phyloP scores from a whole-genome alignment of 1,140 invertebrate genomes.

The Sitobion miscanthi region DNA sequence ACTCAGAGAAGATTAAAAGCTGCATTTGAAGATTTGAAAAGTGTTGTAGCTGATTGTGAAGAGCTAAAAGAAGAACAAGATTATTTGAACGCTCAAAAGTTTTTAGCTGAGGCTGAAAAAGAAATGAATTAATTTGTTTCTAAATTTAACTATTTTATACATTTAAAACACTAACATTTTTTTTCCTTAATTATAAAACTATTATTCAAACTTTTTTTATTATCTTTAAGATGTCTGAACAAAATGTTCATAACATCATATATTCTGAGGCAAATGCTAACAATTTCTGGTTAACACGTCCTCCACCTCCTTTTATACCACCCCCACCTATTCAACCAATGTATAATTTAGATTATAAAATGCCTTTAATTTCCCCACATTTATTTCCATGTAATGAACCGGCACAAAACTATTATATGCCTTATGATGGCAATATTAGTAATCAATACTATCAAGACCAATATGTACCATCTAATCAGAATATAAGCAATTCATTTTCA shows the following conservation, averaged over 20 bases:
- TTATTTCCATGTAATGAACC: not conserved
- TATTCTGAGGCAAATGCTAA: not conserved
- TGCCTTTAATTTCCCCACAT: not conserved
- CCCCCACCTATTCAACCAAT: not conserved
- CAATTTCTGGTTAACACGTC: conserved; percentile 13
- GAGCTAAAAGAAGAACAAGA: conserved; percentile 79
- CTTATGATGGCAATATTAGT: not conserved
- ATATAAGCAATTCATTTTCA: conserved; percentile 56
- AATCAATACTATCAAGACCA: conserved; percentile 24
- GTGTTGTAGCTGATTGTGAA: conserved; percentile 74
- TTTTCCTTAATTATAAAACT: not conserved
- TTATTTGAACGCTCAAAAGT: conserved; percentile 72
- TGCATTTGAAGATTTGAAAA: conserved; percentile 79
- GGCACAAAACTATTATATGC: not conserved
- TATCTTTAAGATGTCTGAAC: conserved; percentile 41
- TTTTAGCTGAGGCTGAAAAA: conserved; percentile 73
- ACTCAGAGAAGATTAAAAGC: conserved; percentile 79
- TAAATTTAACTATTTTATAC: not conserved
- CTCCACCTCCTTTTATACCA: not conserved
- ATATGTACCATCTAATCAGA: not conserved
- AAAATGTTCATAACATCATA: not conserved
- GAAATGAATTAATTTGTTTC: conserved; percentile 54
- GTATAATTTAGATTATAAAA: not conserved
- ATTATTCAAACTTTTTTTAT: not conserved
- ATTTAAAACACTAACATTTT: conserved; percentile 33